Evolutionary conservation across 2,797 vertebrate species (phyloP), one percentile per base, ranked within the genome.

Genomic region (Accipiter superciliosus): DNA sequence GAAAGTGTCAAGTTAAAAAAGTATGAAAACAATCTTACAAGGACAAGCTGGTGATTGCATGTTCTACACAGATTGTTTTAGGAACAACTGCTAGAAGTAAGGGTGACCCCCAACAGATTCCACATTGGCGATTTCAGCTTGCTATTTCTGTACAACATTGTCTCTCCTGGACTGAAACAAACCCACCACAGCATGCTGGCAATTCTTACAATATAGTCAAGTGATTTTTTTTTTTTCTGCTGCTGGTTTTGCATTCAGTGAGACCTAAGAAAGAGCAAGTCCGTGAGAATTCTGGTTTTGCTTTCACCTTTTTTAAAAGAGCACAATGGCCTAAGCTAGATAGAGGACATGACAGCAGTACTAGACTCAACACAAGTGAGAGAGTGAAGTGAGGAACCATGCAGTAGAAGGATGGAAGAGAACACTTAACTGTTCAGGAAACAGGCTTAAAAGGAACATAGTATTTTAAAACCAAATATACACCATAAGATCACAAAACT

Each of bases 11-110:
- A 92, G 95, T 97, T 95, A 97, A 97, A 97, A 97, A 97, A 91
- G 91, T 96, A 97, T 96, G 96, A 96, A 96, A 97, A 97, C 97
- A 96, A 74, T 93, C 91, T 95, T 96, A 97, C 92, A 97, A 93
- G 95, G 92, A 96, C 91, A 93, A 96, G 89, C 79, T 96, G 92
- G 92, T 95, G 95, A 97, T 95, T 94, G 95, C 91, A 94, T 94
- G 86, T 93, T 96, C 89, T 96, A 96, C 93, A 97, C 28, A 80
- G 87, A 96, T 91, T 94, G 93, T 86, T 95, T 90, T 52, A 78
- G 87, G 73, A 96, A 93, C 91, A 92, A 91, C 87, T 61, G 61
- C 87, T 66, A 44, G 45, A 89, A 96, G 53, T 74, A 91, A 1
- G 40, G 69, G 93, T 93, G 80, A 94, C 77, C 73, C 91, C 88